A percentile compares a stretch with the other conserved stretches of the same genome.
phyloP scores from a whole-genome alignment of 2,888 invertebrate species.

The Chloroclystis v-ata region DNA sequence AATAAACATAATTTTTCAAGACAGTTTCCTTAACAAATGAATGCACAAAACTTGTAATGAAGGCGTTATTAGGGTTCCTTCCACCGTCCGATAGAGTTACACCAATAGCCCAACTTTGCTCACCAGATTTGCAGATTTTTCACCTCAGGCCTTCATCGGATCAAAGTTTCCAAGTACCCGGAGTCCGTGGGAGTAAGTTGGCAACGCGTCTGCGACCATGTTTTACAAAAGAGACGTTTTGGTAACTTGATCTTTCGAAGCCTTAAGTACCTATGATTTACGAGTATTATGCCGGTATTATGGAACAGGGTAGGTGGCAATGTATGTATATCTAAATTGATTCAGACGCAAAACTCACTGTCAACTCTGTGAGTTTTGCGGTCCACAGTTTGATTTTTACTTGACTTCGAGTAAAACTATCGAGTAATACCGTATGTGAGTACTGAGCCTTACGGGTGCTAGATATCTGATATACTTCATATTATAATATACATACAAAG shows the following conservation, averaged over 20 bases:
- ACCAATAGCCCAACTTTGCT: slow-evolving; percentile 37
- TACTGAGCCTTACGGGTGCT: too few species aligned
- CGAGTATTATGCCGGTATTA: too few species aligned
- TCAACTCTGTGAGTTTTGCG: too few species aligned
- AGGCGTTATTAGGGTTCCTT: slow-evolving; percentile 16
- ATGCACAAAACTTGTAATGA: slow-evolving; percentile 16
- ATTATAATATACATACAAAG: too few species aligned
- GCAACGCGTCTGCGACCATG: neutral
- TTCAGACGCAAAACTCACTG: too few species aligned
- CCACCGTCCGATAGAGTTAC: slow-evolving; percentile 19
- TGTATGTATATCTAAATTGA: too few species aligned
- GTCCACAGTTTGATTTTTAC: too few species aligned
- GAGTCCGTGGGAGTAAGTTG: neutral
- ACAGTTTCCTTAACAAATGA: slow-evolving; percentile 8
- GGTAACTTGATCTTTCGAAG: neutral
- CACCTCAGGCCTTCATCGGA: slow-evolving; percentile 31
- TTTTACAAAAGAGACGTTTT: neutral
- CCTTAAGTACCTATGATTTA: too few species aligned
- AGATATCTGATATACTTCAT: too few species aligned
- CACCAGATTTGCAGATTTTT: slow-evolving; percentile 41
- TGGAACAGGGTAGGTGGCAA: too few species aligned
- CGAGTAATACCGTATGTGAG: too few species aligned
- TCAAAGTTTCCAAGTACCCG: slow-evolving; percentile 28
- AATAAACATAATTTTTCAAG: neutral
- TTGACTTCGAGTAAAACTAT: too few species aligned